These are phyloP conservation scores for Linurgus olivaceus DNA, from an alignment of 2,797 vertebrate species.

Conservation along the genomic window DNA sequence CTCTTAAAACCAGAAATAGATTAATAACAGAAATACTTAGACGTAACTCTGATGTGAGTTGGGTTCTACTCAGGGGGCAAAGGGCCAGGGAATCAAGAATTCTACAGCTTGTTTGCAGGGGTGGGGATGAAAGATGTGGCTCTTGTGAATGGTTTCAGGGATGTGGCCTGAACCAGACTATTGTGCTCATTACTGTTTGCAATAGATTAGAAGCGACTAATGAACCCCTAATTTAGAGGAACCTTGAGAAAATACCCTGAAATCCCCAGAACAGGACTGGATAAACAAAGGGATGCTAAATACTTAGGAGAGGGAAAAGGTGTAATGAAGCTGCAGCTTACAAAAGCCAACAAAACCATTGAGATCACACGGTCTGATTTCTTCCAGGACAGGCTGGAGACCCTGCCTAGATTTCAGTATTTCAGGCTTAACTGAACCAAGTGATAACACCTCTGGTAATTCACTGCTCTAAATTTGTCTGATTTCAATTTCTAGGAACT, in stretches of 20 bases:
- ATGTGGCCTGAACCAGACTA: not conserved
- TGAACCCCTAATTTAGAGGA: not conserved
- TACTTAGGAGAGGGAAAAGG: not conserved
- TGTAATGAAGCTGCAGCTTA: not conserved
- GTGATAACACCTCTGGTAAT: not conserved
- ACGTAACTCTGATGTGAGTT: not conserved
- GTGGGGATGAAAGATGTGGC: not conserved
- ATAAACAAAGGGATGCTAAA: not conserved
- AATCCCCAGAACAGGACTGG: not conserved
- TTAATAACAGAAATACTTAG: not conserved
- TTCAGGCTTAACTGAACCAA: not conserved
- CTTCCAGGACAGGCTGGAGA: not conserved
- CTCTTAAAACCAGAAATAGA: not conserved
- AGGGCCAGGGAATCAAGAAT: not conserved
- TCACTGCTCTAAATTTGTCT: not conserved
- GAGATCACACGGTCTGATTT: not conserved
- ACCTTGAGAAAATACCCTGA: not conserved
- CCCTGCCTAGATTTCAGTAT: not conserved
- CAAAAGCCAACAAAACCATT: not conserved
- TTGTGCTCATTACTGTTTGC: not conserved
- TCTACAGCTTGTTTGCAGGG: not conserved
- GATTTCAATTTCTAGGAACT: not conserved
- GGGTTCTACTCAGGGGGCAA: not conserved
- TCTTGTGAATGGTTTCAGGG: not conserved
- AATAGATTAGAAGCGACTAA: not conserved